These are phyloP conservation scores for Trachythela sp. DNA, from an alignment of 64 coral and sea anemone genomes.

Conservation along the genomic window DNA sequence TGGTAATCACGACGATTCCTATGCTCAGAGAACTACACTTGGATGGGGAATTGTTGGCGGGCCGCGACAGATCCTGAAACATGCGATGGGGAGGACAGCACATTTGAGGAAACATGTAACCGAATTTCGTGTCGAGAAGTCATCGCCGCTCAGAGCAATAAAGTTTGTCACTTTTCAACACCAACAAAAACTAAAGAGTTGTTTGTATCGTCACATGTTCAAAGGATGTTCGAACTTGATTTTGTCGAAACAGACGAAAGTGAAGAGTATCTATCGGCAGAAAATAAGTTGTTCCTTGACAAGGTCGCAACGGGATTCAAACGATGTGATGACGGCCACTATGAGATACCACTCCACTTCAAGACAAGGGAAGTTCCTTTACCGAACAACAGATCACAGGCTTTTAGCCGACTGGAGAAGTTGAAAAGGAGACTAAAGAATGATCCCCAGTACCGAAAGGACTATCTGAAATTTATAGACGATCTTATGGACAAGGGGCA, in stretches of 20 bases:
- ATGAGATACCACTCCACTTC: background rate
- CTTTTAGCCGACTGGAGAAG: background rate
- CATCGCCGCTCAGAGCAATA: background rate
- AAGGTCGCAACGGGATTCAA: background rate
- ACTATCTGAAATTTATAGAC: background rate
- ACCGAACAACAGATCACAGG: background rate
- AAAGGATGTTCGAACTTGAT: slow-evolving; percentile 22
- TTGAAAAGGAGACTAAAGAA: background rate
- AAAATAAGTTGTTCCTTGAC: slow-evolving; percentile 12
- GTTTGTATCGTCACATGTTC: background rate
- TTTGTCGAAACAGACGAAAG: background rate
- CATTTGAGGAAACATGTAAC: background rate
- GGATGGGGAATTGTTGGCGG: slow-evolving; percentile 66
- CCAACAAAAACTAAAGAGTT: background rate
- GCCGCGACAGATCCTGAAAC: slow-evolving; percentile 7
- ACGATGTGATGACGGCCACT: background rate
- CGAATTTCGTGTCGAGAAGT: background rate
- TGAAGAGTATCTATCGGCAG: background rate
- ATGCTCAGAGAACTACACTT: slow-evolving; percentile 39
- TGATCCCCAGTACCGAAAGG: background rate
- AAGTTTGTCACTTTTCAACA: background rate
- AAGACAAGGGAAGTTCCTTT: background rate
- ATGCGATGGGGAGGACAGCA: background rate
- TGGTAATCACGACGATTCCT: slow-evolving; percentile 42
- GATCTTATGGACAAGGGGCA: background rate